These are phyloP conservation scores for Cyanoliseus patagonus DNA, from an alignment of 2,113 vertebrate species.

Conservation along the genomic window DNA sequence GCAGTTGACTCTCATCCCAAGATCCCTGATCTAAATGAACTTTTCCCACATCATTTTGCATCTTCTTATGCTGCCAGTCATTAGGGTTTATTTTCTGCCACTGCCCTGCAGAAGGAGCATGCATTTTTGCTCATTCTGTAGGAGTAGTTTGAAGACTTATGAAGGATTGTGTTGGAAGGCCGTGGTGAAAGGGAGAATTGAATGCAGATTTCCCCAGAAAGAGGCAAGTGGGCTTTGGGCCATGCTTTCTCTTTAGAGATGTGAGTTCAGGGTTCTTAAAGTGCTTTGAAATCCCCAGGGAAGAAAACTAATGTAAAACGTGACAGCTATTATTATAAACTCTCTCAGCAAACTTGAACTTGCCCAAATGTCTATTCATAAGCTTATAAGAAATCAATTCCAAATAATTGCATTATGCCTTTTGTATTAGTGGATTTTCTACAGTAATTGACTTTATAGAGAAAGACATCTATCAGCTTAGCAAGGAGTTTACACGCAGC, in stretches of 20 bases:
- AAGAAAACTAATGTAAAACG: neutral
- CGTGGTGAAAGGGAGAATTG: neutral
- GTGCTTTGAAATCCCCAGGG: neutral
- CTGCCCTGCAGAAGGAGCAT: neutral
- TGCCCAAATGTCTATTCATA: slow-evolving; percentile 3
- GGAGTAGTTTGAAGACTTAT: neutral
- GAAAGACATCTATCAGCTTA: slow-evolving; percentile 13
- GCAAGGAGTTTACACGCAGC: neutral
- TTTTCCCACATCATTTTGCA: neutral
- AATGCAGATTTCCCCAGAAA: neutral
- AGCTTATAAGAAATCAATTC: slow-evolving; percentile 48
- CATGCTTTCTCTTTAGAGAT: neutral
- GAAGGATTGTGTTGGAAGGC: neutral
- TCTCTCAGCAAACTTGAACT: slow-evolving; percentile 28
- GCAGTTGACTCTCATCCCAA: neutral
- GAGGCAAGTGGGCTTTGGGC: neutral
- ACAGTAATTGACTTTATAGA: slow-evolving; percentile 22
- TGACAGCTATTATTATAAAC: slow-evolving; percentile 27
- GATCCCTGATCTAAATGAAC: neutral
- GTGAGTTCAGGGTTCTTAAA: neutral
- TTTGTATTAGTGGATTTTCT: slow-evolving; percentile 37
- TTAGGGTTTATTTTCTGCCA: fast-evolving
- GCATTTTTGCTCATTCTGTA: fast-evolving
- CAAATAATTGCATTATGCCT: slow-evolving; percentile 34
- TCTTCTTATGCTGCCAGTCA: neutral